Conservation (phyloP, 2,888 invertebrate genomes). For the Operophtera brumata region DNA sequence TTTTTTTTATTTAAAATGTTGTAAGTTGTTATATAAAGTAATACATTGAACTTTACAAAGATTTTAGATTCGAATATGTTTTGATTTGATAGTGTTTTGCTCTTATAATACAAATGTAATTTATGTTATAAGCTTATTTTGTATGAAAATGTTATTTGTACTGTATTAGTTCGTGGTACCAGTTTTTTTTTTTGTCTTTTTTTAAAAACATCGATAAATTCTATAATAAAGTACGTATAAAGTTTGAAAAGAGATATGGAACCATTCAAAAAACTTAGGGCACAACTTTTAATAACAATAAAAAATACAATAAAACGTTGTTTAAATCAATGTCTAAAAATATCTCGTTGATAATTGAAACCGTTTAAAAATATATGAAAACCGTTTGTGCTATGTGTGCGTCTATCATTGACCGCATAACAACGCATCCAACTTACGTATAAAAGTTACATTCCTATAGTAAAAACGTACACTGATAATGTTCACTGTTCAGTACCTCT, state of each 20-base stretch:
- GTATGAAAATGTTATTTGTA: slow-evolving; percentile 49
- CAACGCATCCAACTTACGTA: slow-evolving; percentile 63
- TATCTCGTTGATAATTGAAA: slow-evolving; percentile 21
- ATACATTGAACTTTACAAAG: no score
- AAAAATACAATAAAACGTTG: background rate
- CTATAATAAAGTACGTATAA: slow-evolving; percentile 32
- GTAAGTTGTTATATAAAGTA: no score
- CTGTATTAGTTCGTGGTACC: slow-evolving; percentile 37
- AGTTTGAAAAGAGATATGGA: slow-evolving; percentile 40
- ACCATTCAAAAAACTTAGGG: slow-evolving; percentile 31
- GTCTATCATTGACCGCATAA: slow-evolving; percentile 48
- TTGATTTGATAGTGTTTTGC: no score
- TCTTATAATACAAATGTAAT: background rate
- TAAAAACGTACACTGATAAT: slow-evolving; percentile 46
- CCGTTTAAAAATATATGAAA: slow-evolving; percentile 18
- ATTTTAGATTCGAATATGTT: no score
- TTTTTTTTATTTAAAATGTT: no score
- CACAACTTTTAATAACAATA: slow-evolving; percentile 16
- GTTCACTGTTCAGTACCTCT: slow-evolving; percentile 26
- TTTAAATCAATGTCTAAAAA: slow-evolving; percentile 10
- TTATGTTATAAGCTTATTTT: slow-evolving; percentile 37
- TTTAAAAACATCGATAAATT: slow-evolving; percentile 35
- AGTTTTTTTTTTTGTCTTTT: slow-evolving; percentile 27
- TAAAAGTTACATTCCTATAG: slow-evolving; percentile 55
- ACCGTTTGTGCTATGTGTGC: slow-evolving; percentile 61